phyloP scores from a whole-genome alignment of 2,888 invertebrate species.

The Mesorhabditis sp. region DNA sequence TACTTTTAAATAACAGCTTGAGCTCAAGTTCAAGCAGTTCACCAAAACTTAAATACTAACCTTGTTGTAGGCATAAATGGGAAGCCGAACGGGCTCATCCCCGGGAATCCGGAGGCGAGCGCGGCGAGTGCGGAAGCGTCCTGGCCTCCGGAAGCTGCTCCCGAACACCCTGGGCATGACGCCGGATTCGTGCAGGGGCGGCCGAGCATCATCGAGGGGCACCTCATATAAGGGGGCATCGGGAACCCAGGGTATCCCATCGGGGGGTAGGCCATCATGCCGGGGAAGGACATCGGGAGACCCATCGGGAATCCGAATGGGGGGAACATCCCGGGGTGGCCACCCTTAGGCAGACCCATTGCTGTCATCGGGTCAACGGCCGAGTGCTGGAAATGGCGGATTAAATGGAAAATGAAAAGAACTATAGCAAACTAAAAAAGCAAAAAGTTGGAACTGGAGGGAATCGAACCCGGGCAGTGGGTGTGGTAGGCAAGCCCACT shows the following conservation, averaged over 20 bases:
- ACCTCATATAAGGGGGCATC: background rate
- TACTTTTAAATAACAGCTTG: background rate
- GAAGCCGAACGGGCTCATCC: background rate
- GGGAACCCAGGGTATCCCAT: background rate
- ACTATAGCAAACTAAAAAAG: too few relatives aligned
- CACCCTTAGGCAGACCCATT: background rate
- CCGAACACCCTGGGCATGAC: background rate
- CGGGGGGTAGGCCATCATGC: background rate
- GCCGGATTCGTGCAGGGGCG: background rate
- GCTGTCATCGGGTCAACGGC: background rate
- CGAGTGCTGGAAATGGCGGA: too few relatives aligned
- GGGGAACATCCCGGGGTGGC: background rate
- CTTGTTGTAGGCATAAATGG: conserved; percentile 2
- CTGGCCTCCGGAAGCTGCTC: background rate
- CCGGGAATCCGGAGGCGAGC: background rate
- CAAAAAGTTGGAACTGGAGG: too few relatives aligned
- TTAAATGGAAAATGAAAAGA: too few relatives aligned
- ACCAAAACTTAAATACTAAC: background rate
- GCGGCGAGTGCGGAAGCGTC: conserved; percentile 3
- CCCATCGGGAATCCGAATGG: conserved; percentile 5
- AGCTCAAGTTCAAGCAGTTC: background rate
- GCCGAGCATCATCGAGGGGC: background rate
- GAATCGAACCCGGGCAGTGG: too few relatives aligned
- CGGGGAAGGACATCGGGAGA: background rate
- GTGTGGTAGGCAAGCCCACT: too few relatives aligned